A percentile compares a stretch with the other conserved stretches of the same genome.
Evolutionary conservation across 2,888 invertebrate species (phyloP).

Genomic region (Rhingia rostrata): DNA sequence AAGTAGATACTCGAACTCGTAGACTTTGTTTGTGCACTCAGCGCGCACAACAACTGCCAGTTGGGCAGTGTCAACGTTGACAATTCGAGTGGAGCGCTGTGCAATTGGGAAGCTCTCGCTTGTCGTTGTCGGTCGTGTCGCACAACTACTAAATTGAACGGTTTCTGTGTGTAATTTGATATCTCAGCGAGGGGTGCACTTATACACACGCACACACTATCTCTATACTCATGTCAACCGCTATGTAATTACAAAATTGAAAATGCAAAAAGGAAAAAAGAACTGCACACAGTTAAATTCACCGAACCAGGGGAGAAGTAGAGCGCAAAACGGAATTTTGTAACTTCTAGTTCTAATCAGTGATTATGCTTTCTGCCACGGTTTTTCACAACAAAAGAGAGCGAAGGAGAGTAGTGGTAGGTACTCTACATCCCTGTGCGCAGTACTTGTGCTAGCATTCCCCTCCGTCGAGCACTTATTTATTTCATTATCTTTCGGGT

Average conservation of each 20-base stretch:
- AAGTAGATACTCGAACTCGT: neutral
- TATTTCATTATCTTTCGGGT: constrained; percentile 54
- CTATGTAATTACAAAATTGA: constrained; percentile 30
- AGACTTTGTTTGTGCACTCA: neutral
- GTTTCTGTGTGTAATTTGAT: constrained; percentile 53
- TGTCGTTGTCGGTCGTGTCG: constrained; percentile 7
- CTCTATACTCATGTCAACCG: neutral
- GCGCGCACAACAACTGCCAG: constrained; percentile 9
- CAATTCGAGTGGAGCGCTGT: constrained; percentile 34
- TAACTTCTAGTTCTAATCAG: constrained; percentile 41
- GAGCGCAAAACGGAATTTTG: constrained; percentile 46
- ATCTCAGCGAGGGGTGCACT: constrained; percentile 35
- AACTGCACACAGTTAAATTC: constrained; percentile 3
- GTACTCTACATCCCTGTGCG: constrained; percentile 12
- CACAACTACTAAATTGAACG: constrained; percentile 27
- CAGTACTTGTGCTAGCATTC: constrained; percentile 29
- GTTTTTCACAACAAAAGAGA: neutral
- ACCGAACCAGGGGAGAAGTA: constrained; percentile 41
- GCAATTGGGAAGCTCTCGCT: constrained; percentile 11
- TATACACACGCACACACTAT: constrained; percentile 17
- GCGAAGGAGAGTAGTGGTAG: constrained; percentile 1
- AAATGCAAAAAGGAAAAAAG: constrained; percentile 1
- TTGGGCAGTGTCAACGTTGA: constrained; percentile 16
- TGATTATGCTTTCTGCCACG: constrained; percentile 43
- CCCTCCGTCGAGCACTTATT: constrained; percentile 32